Conservation (phyloP, 1,140 invertebrate genomes). For the Cyphomyrmex costatus region DNA sequence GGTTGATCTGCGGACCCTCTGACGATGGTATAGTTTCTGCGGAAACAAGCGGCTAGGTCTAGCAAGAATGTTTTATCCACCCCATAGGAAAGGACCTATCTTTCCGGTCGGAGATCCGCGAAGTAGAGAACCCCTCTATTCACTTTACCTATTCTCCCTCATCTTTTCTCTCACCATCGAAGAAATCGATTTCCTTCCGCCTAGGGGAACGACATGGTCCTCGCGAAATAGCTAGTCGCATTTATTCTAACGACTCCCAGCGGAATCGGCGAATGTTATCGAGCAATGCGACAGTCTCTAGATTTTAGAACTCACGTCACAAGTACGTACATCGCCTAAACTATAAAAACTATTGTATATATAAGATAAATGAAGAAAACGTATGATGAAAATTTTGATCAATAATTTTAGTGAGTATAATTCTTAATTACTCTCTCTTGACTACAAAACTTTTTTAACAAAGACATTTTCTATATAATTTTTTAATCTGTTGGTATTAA, state of each 20-base stretch:
- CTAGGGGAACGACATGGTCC: conserved; percentile 42
- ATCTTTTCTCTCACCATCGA: conserved; percentile 55
- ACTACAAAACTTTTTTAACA: background rate
- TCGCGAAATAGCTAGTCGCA: conserved; percentile 60
- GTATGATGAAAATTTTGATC: background rate
- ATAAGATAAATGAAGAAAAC: background rate
- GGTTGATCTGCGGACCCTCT: conserved; percentile 7
- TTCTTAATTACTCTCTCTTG: background rate
- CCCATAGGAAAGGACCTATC: conserved; percentile 27
- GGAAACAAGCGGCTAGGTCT: conserved; percentile 21
- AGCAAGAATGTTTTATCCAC: conserved; percentile 38
- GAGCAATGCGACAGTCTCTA: conserved; percentile 29
- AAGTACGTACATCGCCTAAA: background rate
- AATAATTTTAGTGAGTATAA: background rate
- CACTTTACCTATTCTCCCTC: conserved; percentile 12
- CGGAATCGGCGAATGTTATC: conserved; percentile 48
- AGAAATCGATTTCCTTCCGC: conserved; percentile 61
- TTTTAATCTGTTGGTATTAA: background rate
- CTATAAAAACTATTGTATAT: background rate
- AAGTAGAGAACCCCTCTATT: conserved; percentile 26
- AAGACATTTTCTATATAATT: background rate
- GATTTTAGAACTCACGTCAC: conserved; percentile 49
- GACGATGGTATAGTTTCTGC: conserved; percentile 23
- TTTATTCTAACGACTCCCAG: conserved; percentile 62
- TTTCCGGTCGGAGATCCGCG: conserved; percentile 48